A percentile compares a stretch with the other conserved stretches of the same genome.
Evolutionary conservation across 1,140 invertebrate genomes (phyloP).

Genomic region (Acromyrmex echinatior): DNA sequence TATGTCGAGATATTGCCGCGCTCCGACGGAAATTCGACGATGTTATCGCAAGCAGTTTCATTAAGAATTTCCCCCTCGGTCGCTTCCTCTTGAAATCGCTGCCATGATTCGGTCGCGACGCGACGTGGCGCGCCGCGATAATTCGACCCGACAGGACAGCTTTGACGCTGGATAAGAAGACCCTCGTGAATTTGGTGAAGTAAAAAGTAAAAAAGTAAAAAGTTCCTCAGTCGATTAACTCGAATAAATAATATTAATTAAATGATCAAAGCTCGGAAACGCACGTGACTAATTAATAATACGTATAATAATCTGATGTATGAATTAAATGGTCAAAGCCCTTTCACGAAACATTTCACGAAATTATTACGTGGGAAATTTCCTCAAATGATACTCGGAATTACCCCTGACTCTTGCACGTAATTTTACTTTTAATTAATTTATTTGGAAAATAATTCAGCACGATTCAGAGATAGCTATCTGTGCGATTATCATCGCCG

Average conservation of each 20-base stretch:
- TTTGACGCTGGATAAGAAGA: neutral
- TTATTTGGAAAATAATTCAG: neutral
- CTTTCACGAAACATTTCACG: neutral
- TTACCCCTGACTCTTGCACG: neutral
- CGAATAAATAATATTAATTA: neutral
- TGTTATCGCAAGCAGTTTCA: slow-evolving; percentile 38
- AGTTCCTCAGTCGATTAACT: neutral
- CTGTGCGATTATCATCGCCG: neutral
- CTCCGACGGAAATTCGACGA: slow-evolving; percentile 51
- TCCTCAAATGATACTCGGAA: neutral
- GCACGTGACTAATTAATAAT: neutral
- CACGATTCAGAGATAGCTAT: neutral
- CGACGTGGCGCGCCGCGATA: neutral
- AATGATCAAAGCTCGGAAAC: neutral
- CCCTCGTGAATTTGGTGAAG: neutral
- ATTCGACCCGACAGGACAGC: neutral
- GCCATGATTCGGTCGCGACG: neutral
- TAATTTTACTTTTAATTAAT: neutral
- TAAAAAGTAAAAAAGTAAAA: neutral
- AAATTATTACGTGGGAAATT: neutral
- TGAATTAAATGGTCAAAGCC: neutral
- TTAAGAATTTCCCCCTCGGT: neutral
- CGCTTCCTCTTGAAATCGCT: slow-evolving; percentile 31
- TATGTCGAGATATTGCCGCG: slow-evolving; percentile 32
- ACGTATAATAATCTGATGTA: neutral